Evolutionary conservation across 92 coral and sea anemone species (phyloP).

Genomic region (Meandrina meandrites): DNA sequence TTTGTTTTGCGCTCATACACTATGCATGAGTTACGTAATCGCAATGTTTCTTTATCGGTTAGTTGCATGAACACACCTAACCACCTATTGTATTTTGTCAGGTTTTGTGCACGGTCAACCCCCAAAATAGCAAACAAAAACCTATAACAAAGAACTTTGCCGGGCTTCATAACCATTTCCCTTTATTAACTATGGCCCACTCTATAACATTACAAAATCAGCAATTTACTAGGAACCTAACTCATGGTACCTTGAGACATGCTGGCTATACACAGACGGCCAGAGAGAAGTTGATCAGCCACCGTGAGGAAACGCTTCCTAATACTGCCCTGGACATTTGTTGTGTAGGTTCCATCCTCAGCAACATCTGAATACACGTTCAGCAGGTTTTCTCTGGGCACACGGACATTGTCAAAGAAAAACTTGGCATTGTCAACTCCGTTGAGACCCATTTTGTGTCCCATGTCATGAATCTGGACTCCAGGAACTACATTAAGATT

Average conservation of each 20-base stretch:
- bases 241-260: slow-evolving; percentile 68
- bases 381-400: slow-evolving; percentile 80
- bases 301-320: slow-evolving; percentile 82
- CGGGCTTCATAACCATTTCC: too few species aligned
- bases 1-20: too few species aligned
- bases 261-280: slow-evolving; percentile 82
- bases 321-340: slow-evolving; percentile 66
- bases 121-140: too few species aligned
- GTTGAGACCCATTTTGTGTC: slow-evolving; percentile 86
- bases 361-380: slow-evolving; percentile 79
- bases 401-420: slow-evolving; percentile 79
- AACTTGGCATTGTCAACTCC: slow-evolving; percentile 89
- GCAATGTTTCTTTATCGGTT: too few species aligned
- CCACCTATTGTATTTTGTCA: too few species aligned
- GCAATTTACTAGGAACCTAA: background rate
- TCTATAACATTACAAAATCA: too few species aligned
- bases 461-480: slow-evolving; percentile 84
- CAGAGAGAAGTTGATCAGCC: slow-evolving; percentile 80
- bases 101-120: too few species aligned
- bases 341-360: slow-evolving; percentile 79
- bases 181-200: too few species aligned
- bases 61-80: too few species aligned
- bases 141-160: too few species aligned
- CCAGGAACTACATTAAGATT: slow-evolving; percentile 73
- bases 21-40: too few species aligned